Percentiles rank a stretch among this genome's conserved stretches.
phyloP scores from a whole-genome alignment of 2,888 invertebrate species.

The Ethmia dodecea region DNA sequence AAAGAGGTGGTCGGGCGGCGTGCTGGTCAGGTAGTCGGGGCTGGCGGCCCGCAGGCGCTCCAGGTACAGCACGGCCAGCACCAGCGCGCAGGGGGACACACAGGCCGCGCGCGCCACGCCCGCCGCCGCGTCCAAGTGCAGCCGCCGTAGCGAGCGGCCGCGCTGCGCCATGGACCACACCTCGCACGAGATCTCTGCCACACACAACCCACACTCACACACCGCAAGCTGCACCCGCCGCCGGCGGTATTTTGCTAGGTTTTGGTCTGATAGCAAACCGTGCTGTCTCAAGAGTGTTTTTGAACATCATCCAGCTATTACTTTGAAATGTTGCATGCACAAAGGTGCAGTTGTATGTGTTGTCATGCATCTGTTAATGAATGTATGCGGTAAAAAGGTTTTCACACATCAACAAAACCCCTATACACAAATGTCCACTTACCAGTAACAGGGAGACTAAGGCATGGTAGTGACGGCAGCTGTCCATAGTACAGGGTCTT shows the following conservation, averaged over 20 bases:
- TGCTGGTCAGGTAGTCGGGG: slow-evolving; percentile 88
- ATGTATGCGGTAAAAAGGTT: too few species aligned
- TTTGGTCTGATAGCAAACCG: too few species aligned
- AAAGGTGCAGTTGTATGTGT: too few species aligned
- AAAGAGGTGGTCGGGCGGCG: slow-evolving; percentile 95
- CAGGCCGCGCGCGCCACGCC: slow-evolving; percentile 87
- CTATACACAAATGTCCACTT: slow-evolving; percentile 44
- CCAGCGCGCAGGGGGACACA: slow-evolving; percentile 94
- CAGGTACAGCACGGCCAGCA: slow-evolving; percentile 94
- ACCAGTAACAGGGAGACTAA: slow-evolving; percentile 90
- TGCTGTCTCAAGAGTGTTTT: too few species aligned
- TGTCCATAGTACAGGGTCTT: slow-evolving; percentile 94
- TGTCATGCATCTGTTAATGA: too few species aligned
- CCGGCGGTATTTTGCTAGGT: neutral
- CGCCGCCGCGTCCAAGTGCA: slow-evolving; percentile 87
- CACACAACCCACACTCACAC: neutral
- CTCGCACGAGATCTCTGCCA: slow-evolving; percentile 82
- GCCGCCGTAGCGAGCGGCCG: slow-evolving; percentile 85
- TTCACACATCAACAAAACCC: too few species aligned
- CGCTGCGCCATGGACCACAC: slow-evolving; percentile 88
- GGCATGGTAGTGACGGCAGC: slow-evolving; percentile 82
- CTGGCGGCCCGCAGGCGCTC: slow-evolving; percentile 90
- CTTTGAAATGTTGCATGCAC: too few species aligned
- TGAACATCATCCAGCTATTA: too few species aligned
- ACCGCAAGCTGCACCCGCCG: neutral